A percentile compares a stretch with the other conserved stretches of the same genome.
These are phyloP conservation scores for Ernsta delagoae DNA, from an alignment of 2,888 invertebrate species.

Conservation along the genomic window DNA sequence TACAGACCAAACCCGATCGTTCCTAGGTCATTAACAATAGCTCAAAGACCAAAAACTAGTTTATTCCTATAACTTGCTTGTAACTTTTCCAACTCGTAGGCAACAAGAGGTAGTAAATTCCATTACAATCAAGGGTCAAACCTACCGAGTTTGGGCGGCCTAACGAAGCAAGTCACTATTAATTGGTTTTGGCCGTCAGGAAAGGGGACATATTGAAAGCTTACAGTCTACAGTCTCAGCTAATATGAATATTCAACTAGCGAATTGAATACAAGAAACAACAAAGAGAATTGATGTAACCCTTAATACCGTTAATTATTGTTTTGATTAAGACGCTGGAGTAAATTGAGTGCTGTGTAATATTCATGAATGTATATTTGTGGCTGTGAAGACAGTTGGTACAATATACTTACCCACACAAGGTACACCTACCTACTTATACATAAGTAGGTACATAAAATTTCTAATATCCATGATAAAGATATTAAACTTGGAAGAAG, in stretches of 20 bases:
- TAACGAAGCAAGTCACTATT: conserved; percentile 71
- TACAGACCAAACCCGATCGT: too few species aligned
- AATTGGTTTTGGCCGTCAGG: conserved; percentile 64
- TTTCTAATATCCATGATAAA: too few species aligned
- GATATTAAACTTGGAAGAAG: too few species aligned
- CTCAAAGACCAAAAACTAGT: too few species aligned
- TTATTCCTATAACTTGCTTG: neutral
- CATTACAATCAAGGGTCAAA: conserved; percentile 66
- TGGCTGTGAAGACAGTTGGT: neutral
- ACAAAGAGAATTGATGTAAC: conserved; percentile 57
- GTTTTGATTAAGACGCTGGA: conserved; percentile 53
- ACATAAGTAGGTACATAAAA: too few species aligned
- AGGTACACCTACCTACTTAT: too few species aligned
- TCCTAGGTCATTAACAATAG: neutral
- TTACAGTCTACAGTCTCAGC: conserved; percentile 43
- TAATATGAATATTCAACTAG: conserved; percentile 73
- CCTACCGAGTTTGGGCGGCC: conserved; percentile 54
- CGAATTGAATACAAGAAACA: conserved; percentile 54
- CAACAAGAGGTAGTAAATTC: conserved; percentile 48
- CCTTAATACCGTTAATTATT: conserved; percentile 53
- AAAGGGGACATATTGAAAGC: conserved; percentile 49
- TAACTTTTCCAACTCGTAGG: neutral
- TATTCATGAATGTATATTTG: conserved; percentile 49
- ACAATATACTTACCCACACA: too few species aligned
- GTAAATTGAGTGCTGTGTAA: conserved; percentile 61